Evolutionary conservation across 2,113 vertebrate species (phyloP), one percentile per base, ranked within the genome.

Genomic region (Lepus timidus): DNA sequence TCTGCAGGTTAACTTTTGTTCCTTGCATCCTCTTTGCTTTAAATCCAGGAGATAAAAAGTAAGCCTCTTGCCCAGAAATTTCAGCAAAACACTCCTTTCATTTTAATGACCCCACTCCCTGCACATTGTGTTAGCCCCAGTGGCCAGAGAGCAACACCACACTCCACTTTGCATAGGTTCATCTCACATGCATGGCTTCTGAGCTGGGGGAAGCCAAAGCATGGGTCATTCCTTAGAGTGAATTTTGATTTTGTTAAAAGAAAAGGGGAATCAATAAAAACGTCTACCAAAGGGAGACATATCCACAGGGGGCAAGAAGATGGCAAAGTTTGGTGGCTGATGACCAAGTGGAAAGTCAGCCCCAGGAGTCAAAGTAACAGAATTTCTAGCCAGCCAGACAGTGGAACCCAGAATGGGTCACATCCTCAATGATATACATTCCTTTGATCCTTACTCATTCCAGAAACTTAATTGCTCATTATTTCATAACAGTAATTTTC

Each of bases 401-500:
- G 1, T 58, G 23, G 62, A 96, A 81, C 27, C 19, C 44, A 11
- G 23, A 85, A 20, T 90, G 55, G 16, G 4, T 85, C 55, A 82
- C 31, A 65, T n/a, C 84, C 61, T 87, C 71, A 31, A 31, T 31
- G 87, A 90, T 92, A 64, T 64, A 31, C 49, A 55, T 70, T 44
- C 27, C 51, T 85, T 93, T 73, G 70, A 25, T 33, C 31, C 68
- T 44, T 84, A 31, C 65, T 67, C n/a, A 68, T 84, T 91, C 19
- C 31, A 31, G 68, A 68, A 36, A 76, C 17, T 20, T 7, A 90
- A 76, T 49, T 74, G 17, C 6, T 91, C 49, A 36, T 91, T 67
- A 95, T 81, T 86, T 17, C 36, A 51, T 93, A 92, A 74, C 2
- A 92, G 70, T 36, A 61, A 58, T 78, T 94, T 81, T 90, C 22